Evolutionary conservation across 2,113 vertebrate species (phyloP).

Genomic region (Colossoma macropomum): DNA sequence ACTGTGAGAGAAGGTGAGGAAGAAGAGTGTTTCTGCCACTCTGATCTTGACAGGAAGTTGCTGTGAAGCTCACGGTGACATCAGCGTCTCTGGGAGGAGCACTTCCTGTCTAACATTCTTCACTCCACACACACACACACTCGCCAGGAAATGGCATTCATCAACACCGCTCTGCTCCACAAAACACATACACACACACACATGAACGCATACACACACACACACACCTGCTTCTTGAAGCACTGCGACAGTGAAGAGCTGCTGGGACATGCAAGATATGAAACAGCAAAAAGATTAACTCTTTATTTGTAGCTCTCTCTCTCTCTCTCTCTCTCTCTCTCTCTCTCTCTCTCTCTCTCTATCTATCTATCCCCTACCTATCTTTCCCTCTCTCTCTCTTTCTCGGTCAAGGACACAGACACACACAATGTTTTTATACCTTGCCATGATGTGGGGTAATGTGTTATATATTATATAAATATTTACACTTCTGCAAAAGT

Average conservation of each 20-base stretch:
- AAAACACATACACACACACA: conserved; percentile 25
- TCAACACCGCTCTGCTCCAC: conserved; percentile 36
- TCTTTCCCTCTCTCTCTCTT: neutral
- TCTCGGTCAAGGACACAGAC: too few species aligned
- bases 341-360: neutral
- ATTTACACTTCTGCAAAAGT: too few species aligned
- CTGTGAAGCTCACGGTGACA: conserved; percentile 53
- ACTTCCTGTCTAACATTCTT: conserved; percentile 62
- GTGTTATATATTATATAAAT: too few species aligned
- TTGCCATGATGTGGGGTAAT: too few species aligned
- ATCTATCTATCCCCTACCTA: neutral
- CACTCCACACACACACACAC: conserved; percentile 56
- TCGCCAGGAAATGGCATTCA: conserved; percentile 55
- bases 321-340: neutral
- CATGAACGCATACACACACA: conserved; percentile 10
- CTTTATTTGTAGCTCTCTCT: neutral
- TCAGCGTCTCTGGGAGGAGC: conserved; percentile 55
- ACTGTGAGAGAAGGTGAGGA: neutral
- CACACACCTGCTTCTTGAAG: conserved; percentile 25
- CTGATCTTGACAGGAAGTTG: conserved; percentile 51
- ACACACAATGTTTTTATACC: too few species aligned
- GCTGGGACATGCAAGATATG: conserved; percentile 4
- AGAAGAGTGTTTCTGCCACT: conserved; percentile 23
- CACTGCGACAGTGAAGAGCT: neutral
- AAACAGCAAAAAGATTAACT: neutral